These are phyloP conservation scores for Agapornis canus DNA, from an alignment of 2,797 vertebrate genomes.

Conservation along the genomic window DNA sequence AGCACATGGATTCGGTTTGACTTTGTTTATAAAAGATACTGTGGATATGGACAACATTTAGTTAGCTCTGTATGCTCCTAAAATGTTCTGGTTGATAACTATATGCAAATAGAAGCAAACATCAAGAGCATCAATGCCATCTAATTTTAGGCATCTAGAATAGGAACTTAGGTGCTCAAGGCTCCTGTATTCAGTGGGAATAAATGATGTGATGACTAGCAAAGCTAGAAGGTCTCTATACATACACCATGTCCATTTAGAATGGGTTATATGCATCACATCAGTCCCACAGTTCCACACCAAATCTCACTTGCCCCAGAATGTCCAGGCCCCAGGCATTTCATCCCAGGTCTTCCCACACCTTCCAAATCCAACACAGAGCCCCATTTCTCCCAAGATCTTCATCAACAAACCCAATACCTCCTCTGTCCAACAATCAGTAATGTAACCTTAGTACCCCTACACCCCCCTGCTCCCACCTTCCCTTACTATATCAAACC, in stretches of 20 bases:
- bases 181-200: background rate
- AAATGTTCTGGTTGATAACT: background rate
- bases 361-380: background rate
- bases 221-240: background rate
- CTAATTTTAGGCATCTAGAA: background rate
- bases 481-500: fast-evolving
- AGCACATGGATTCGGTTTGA: background rate
- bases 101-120: background rate
- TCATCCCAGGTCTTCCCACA: background rate
- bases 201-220: background rate
- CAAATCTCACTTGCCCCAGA: background rate
- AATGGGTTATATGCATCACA: background rate
- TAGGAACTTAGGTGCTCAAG: background rate
- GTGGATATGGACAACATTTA: background rate
- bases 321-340: background rate
- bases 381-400: background rate
- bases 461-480: background rate
- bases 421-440: background rate
- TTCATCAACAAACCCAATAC: background rate
- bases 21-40: background rate
- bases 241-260: background rate
- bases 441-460: background rate
- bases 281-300: background rate
- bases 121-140: background rate
- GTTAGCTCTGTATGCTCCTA: background rate